Evolutionary conservation across 2,888 invertebrate species (phyloP), one percentile per base, ranked within the genome.

Genomic region (Gonocerus acuteangulatus): DNA sequence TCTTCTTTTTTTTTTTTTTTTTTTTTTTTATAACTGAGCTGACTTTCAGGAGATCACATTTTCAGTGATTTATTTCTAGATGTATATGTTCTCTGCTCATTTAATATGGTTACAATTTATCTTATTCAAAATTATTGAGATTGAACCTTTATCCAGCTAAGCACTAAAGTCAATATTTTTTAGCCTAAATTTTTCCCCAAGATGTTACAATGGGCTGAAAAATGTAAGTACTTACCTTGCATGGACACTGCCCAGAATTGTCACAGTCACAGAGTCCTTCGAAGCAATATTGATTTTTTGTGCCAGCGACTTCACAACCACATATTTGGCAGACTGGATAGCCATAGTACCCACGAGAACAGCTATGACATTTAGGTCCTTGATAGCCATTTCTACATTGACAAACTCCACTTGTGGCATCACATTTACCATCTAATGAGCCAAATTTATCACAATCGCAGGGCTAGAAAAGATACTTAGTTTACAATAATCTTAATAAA

Each of bases 271-370:
- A 80, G 70, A 0, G 80, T 81, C 59, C 97, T 95, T 67, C 86
- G 81, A 3, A 65, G 58, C 70, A 70, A 23, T 68, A 67, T 9
- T 66, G 68, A n/a, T 65, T 65, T 36, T 65, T 69, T 66, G 86
- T 78, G 73, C 95, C 86, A 63, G 79, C 77, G 21, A 77, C 75
- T 68, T 87, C 84, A 71, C 93, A 93, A 62, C 83, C 82, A 71
- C 93, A 90, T 13, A 80, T 75, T 73, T 77, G 68, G 65, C 71
- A 71, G 52, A 60, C 64, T 2, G 95, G 89, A 75, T 88, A 93
- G 13, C 92, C 92, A 78, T 86, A 93, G 77, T 87, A 89, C 0
- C 95, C 96, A 4, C 80, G 77, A 1, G 85, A 83, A 72, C 99
- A 99, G 42, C 77, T 75, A 69, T 89, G 84, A 75, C 99, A 99